Base-by-base conservation (phyloP, 2,797 vertebrate species). In the Threskiornis aethiopicus region DNA sequence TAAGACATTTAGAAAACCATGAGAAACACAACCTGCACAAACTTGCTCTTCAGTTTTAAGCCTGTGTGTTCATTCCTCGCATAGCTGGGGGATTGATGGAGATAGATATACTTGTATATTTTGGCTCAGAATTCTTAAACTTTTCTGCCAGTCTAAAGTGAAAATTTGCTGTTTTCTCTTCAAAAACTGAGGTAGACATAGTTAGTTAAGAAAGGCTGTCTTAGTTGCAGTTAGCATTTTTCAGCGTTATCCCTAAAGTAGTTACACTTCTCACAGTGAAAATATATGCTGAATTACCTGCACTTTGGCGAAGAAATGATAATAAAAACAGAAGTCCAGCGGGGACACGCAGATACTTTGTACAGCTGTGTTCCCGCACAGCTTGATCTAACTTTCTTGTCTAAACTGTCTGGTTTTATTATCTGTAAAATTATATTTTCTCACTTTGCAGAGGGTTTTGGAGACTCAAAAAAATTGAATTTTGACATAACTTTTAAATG, bases 1-100 rank as follows among this genome's bases (percentile, higher is more conserved):
- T 80, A 52, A 96, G 90, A 46, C 75, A 46, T 49, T 51, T 64
- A 52, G 47, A 90, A 94, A 80, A 69, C 39, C 66, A 79, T 87
- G 35, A 64, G 70, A 70, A 89, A 75, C 52, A 69, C 72, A 85
- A 49, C 97, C 49, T 96, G 96, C 78, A 87, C 78, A 61, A 58
- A 93, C 97, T 90, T 93, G 96, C 86, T 83, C 16, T 21, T 90
- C 59, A 29, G 65, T 66, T 95, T 37, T 29, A 28, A 90, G 70
- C 61, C 31, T 90, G 39, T 25, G 35, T 49, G 55, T 67, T 97
- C 93, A 83, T 96, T 93, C 93, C 90, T 93, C 21, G 5, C 92
- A 65, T 93, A 85, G 81, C 92, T 96, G 81, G 44, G 80, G 52
- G 42, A 77, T 16, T 70, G 81, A 41, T 73, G 78, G 81, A 59